Percentiles rank a stretch among this genome's conserved stretches.
These are phyloP conservation scores for Ariolimax columbianus DNA, from an alignment of 2,888 invertebrate species.

Conservation along the genomic window DNA sequence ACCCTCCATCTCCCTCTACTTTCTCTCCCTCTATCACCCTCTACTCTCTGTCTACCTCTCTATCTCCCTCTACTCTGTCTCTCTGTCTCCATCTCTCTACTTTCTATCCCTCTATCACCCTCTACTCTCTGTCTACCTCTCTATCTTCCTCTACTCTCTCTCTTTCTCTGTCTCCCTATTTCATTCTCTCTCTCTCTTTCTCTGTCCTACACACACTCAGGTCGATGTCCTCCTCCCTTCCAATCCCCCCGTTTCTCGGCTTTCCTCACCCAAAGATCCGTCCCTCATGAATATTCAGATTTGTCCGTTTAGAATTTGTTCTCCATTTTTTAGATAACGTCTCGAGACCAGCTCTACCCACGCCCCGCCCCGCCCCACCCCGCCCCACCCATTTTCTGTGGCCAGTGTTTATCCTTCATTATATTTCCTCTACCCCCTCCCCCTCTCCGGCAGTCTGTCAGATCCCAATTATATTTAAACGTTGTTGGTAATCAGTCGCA, in stretches of 20 bases:
- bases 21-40: too few relatives aligned
- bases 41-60: too few relatives aligned
- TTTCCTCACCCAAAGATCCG: neutral
- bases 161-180: conserved; percentile 10
- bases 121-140: too few relatives aligned
- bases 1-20: too few relatives aligned
- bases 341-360: neutral
- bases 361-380: neutral
- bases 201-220: neutral
- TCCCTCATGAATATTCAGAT: conserved; percentile 17
- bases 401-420: neutral
- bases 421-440: neutral
- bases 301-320: neutral
- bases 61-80: neutral
- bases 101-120: conserved; percentile 46
- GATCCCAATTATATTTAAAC: neutral
- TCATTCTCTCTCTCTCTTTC: too few relatives aligned
- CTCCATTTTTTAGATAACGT: neutral
- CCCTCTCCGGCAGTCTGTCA: neutral
- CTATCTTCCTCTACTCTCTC: too few relatives aligned
- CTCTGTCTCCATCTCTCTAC: neutral
- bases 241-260: neutral
- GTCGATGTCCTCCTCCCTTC: neutral
- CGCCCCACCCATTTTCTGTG: neutral
- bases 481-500: neutral